Evolutionary conservation across 2,888 invertebrate genomes (phyloP), one percentile per base, ranked within the genome.

Genomic region (Pedicia rivosa): DNA sequence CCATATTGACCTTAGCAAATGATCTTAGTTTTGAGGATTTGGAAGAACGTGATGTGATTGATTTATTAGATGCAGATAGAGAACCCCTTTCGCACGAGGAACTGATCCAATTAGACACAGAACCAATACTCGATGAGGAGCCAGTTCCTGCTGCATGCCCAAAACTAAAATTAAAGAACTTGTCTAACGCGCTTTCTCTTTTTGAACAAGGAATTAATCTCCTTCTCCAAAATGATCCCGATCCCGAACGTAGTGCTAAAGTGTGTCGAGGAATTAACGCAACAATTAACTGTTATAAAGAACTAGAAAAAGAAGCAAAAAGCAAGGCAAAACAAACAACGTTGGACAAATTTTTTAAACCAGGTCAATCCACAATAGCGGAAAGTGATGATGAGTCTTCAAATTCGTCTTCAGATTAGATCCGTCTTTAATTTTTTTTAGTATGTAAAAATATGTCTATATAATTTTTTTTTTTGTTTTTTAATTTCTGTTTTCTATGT

Each of bases 241-340:
- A 43, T 37, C 32, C 36, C 26, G 44, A 46, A 41, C 41, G 42
- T 33, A 44, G 43, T 34, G 41, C 41, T 28, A 44, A 33, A 42
- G 43, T 45, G 40, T 39, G 42, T 42, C 40, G 42, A 39, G 42
- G 40, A 38, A 44, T 46, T 38, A 44, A 46, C 36, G 40, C 41
- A 43, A 35, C 44, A 36, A 46, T 47, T 44, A 45, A 20, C 37
- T 46, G 41, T 41, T 45, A 46, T 37, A 43, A 46, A 46, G 25
- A 36, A 46, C 37, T 47, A 35, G 14, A 39, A 27, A 35, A 35
- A 28, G 38, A 36, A 25, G 25, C 25, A 35, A 27, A 30, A 42
- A 44, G 33, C 26, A 44, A 48, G 39, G 40, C 38, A 44, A 42
- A 39, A 41, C 39, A 45, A 46, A 38, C 19, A 33, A 38, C 32